phyloP scores from a whole-genome alignment of 1,140 invertebrate species.

The Drosophila kikkawai region DNA sequence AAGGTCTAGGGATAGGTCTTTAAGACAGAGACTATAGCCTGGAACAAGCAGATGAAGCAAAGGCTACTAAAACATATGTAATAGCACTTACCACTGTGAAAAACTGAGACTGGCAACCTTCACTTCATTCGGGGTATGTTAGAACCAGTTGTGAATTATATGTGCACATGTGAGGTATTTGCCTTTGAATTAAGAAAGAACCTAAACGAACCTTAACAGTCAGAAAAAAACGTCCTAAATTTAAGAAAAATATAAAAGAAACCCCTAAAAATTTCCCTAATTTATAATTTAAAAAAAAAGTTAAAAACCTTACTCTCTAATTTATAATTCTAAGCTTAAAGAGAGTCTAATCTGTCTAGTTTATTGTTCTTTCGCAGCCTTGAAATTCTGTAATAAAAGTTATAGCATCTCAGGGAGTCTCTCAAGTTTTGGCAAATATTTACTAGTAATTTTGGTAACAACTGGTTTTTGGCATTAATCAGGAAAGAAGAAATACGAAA shows the following conservation, averaged over 20 bases:
- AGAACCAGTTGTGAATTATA: too few relatives aligned
- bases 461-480: slow-evolving; percentile 25
- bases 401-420: not conserved
- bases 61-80: too few relatives aligned
- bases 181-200: too few relatives aligned
- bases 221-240: too few relatives aligned
- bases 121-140: too few relatives aligned
- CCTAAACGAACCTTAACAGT: too few relatives aligned
- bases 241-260: too few relatives aligned
- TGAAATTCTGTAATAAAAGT: not conserved
- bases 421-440: slow-evolving; percentile 14
- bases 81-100: too few relatives aligned
- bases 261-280: too few relatives aligned
- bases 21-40: not conserved
- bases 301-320: not conserved
- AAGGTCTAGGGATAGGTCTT: not conserved
- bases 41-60: not conserved
- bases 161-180: too few relatives aligned
- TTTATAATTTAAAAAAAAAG: too few relatives aligned
- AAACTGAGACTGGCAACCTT: too few relatives aligned
- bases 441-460: slow-evolving; percentile 6
- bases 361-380: not conserved
- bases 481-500: slow-evolving; percentile 7
- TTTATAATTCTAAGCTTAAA: not conserved
- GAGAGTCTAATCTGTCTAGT: not conserved